Conservation (phyloP, 2,797 vertebrate species). For the Microcaecilia unicolor region DNA sequence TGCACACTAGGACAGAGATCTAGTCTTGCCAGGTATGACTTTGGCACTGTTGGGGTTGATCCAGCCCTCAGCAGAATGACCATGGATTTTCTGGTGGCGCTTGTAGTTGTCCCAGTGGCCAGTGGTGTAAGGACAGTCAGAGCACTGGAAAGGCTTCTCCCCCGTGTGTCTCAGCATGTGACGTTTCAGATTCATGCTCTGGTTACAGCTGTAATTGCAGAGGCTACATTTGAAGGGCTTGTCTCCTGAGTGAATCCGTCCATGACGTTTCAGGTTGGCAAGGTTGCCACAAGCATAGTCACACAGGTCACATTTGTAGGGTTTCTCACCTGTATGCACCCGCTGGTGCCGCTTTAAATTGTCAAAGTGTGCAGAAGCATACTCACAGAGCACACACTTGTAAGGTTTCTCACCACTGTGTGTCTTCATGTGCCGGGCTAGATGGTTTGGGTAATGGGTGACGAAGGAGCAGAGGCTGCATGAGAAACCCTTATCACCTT, state of each 20-base stretch:
- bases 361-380: slow-evolving; percentile 86
- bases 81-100: slow-evolving; percentile 91
- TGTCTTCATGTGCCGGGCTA: slow-evolving; percentile 86
- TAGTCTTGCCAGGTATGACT: slow-evolving; percentile 4
- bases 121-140: slow-evolving; percentile 80
- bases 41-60: slow-evolving; percentile 49
- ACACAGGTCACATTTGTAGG: slow-evolving; percentile 83
- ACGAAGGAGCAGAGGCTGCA: slow-evolving; percentile 80
- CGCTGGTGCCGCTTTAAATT: slow-evolving; percentile 91
- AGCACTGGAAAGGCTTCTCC: slow-evolving; percentile 85
- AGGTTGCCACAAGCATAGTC: slow-evolving; percentile 90
- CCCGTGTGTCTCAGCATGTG: slow-evolving; percentile 92
- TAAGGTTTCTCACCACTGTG: slow-evolving; percentile 90
- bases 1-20: slow-evolving; percentile 13
- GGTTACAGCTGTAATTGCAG: slow-evolving; percentile 91
- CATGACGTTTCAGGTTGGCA: slow-evolving; percentile 89
- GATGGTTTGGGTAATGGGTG: slow-evolving; percentile 87
- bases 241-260: slow-evolving; percentile 90
- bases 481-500: slow-evolving; percentile 65
- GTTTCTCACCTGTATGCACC: slow-evolving; percentile 89
- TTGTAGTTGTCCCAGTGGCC: slow-evolving; percentile 98
- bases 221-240: slow-evolving; percentile 90
- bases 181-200: slow-evolving; percentile 96
- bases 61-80: slow-evolving; percentile 69
- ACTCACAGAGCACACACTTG: slow-evolving; percentile 77